phyloP scores from a whole-genome alignment of 2,888 invertebrate genomes.

The Mechanitis messenoides region DNA sequence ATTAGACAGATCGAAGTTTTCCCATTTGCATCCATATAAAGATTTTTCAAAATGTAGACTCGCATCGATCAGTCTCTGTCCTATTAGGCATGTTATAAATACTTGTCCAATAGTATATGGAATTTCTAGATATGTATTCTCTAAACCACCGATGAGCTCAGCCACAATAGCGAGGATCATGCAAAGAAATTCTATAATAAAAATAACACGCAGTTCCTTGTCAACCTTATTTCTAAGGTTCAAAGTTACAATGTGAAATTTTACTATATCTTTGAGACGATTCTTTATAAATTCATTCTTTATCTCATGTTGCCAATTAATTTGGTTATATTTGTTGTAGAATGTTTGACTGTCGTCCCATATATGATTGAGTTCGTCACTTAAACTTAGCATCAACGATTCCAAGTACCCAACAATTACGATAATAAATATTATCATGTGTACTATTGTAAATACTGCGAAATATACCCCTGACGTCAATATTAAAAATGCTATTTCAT shows the following conservation, averaged over 20 bases:
- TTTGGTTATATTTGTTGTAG: slow-evolving; percentile 13
- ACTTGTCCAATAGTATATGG: slow-evolving; percentile 47
- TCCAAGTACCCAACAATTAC: slow-evolving; percentile 47
- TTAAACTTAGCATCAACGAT: slow-evolving; percentile 47
- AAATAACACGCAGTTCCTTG: slow-evolving; percentile 38
- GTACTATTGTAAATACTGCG: slow-evolving; percentile 39
- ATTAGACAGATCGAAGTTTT: slow-evolving; percentile 46
- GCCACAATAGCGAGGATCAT: slow-evolving; percentile 44
- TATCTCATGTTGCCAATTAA: slow-evolving; percentile 6
- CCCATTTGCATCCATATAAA: slow-evolving; percentile 54
- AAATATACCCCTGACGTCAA: slow-evolving; percentile 31
- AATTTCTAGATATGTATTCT: slow-evolving; percentile 47
- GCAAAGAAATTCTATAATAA: slow-evolving; percentile 43
- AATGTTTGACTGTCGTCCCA: slow-evolving; percentile 41
- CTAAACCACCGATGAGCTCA: slow-evolving; percentile 50
- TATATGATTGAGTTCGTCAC: slow-evolving; percentile 41
- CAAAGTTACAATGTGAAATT: slow-evolving; percentile 40
- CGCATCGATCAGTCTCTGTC: slow-evolving; percentile 52
- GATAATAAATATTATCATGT: slow-evolving; percentile 42
- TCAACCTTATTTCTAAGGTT: slow-evolving; percentile 38
- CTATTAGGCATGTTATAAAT: slow-evolving; percentile 50
- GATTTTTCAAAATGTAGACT: slow-evolving; percentile 42
- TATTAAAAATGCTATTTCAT: slow-evolving; percentile 40
- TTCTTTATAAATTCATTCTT: slow-evolving; percentile 37
- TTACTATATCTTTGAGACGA: slow-evolving; percentile 37